Evolutionary conservation across 2,797 vertebrate genomes (phyloP).

Genomic region (Emys orbicularis): DNA sequence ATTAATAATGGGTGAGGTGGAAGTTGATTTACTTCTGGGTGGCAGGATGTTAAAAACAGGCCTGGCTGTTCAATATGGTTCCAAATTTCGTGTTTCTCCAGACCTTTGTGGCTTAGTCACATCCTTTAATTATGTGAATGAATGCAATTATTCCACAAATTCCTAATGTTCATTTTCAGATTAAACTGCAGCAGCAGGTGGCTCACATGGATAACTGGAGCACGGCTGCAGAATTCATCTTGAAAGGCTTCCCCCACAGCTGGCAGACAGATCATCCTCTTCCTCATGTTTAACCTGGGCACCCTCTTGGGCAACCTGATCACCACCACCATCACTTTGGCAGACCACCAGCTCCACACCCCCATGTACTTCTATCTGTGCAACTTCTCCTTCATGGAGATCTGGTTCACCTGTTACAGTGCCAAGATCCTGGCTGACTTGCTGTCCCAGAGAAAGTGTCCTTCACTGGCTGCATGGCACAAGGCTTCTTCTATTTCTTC

Average conservation of each 20-base stretch:
- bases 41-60: no score
- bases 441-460: not conserved
- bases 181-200: not conserved
- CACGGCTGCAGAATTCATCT: not conserved
- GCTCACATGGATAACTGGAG: not conserved
- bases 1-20: no score
- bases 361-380: not conserved
- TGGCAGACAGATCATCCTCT: not conserved
- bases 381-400: not conserved
- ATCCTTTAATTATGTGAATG: not conserved
- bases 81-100: not conserved
- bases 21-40: no score
- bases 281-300: not conserved
- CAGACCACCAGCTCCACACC: not conserved
- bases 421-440: not conserved
- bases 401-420: not conserved
- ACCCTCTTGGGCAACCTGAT: not conserved
- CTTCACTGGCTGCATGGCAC: not conserved
- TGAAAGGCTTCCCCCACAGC: not conserved
- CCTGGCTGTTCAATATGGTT: not conserved
- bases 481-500: conserved; percentile 19
- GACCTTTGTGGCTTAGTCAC: not conserved
- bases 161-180: not conserved
- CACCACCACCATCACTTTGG: no score
- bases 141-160: not conserved